Base-by-base conservation (phyloP, 2,113 vertebrate genomes). In the Melanostigma gelatinosum region DNA sequence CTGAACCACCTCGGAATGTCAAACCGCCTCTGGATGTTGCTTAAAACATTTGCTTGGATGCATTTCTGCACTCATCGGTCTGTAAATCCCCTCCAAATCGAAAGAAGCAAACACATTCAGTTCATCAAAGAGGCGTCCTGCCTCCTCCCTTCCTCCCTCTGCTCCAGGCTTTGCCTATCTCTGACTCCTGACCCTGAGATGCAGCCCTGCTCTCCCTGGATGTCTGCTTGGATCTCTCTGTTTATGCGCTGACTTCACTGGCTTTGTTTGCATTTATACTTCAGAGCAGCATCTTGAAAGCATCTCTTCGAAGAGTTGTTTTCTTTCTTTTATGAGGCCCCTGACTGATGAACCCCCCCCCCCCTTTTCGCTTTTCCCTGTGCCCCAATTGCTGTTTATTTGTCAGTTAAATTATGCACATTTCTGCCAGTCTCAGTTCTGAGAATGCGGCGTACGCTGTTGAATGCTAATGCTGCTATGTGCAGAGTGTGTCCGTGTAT, bases 81-180 rank as follows among this genome's bases (percentile, higher is more conserved):
- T 68, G 32, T 46, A 38, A 52, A 34, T 64, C 57, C n/a, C 18
- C 60, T n/a, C 32, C 18, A 18, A 27, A 66, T 52, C 18, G 27
- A 55, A 58, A 71, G 34, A 78, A 66, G 16, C 20, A 88, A 85
- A 92, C 87, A 87, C 93, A 94, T 93, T 94, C 93, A 94, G 93
- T 93, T 95, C 93, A 93, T 94, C 89, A 63, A 64, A 57, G 73
- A 71, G 77, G 34, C 71, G 3, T 57, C 61, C 62, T 79, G 44
- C 78, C 50, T 72, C 66, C 57, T 76, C 55, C 55, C 24, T 64
- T 50, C 65, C 60, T 82, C 46, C 42, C 36, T 36, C 44, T 79
- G 24, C 81, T 84, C 27, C 65, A 83, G 73, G 72, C 50, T 83
- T 67, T 58, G 57, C 69, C 69, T 77, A 76, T 29, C 6, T 84